A percentile compares a stretch with the other conserved stretches of the same genome.
Evolutionary conservation across 2,113 vertebrate species (phyloP).

Genomic region (Serinus canaria): DNA sequence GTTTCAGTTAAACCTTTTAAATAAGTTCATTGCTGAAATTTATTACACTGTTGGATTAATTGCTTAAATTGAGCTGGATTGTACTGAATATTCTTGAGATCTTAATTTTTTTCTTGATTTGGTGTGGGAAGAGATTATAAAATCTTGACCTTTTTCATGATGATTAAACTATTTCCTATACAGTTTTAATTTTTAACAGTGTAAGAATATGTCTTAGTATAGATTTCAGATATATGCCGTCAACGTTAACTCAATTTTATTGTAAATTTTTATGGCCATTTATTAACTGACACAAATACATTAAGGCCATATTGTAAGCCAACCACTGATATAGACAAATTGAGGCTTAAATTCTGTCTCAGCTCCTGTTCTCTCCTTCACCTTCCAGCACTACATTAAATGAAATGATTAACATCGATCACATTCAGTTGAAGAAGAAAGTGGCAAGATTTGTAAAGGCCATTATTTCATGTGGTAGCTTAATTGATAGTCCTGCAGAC

Average conservation of each 20-base stretch:
- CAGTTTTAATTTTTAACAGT: conserved; percentile 20
- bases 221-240: conserved; percentile 10
- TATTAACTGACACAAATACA: conserved; percentile 46
- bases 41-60: not conserved
- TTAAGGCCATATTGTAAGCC: conserved; percentile 30
- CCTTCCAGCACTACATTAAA: conserved; percentile 30
- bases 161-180: conserved; percentile 14
- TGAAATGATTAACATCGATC: conserved; percentile 32
- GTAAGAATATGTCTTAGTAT: conserved; percentile 12
- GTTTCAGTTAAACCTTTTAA: not conserved
- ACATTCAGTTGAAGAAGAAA: not conserved
- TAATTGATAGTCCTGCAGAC: not conserved
- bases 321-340: conserved; percentile 25
- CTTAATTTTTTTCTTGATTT: not conserved
- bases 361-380: not conserved
- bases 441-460: conserved; percentile 2
- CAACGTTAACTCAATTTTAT: conserved; percentile 12
- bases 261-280: conserved; percentile 7
- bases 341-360: conserved; percentile 10
- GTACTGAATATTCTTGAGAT: not conserved
- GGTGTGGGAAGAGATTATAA: not conserved
- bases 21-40: not conserved
- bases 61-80: not conserved
- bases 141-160: not conserved
- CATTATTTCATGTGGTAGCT: not conserved